Conservation (phyloP, 2,113 vertebrate species). For the Aphyosemion australe region DNA sequence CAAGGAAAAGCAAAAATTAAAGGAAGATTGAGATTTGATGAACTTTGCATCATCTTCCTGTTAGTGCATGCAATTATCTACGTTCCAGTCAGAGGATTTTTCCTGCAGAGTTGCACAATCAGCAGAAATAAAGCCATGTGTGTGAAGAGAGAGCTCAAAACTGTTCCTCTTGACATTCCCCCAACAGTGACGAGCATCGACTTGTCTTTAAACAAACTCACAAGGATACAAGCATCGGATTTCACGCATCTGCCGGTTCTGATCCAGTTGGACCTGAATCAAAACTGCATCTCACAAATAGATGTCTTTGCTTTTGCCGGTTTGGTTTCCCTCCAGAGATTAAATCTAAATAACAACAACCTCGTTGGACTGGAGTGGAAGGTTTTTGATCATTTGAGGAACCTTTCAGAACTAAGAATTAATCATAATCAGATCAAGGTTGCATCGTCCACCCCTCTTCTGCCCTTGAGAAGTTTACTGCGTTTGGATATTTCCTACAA, state of each 20-base stretch:
- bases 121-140: neutral
- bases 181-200: constrained; percentile 41
- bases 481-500: constrained; percentile 64
- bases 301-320: constrained; percentile 40
- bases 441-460: constrained; percentile 44
- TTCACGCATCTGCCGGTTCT: constrained; percentile 48
- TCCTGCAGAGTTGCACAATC: constrained; percentile 30
- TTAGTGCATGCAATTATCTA: neutral
- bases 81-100: constrained; percentile 15
- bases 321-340: constrained; percentile 39
- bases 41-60: constrained; percentile 3
- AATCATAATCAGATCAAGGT: constrained; percentile 30
- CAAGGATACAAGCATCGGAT: constrained; percentile 35
- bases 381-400: constrained; percentile 63
- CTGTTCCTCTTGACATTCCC: constrained; percentile 65
- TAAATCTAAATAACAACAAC: constrained; percentile 64
- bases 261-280: constrained; percentile 43
- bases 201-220: constrained; percentile 63
- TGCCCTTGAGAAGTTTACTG: constrained; percentile 45
- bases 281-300: constrained; percentile 51
- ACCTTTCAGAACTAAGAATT: constrained; percentile 54
- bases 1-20: too few species aligned
- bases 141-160: accelerated
- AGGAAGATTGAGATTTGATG: too few species aligned
- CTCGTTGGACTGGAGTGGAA: constrained; percentile 27